phyloP scores from a whole-genome alignment of 1,140 invertebrate species.

The Lerema accius region DNA sequence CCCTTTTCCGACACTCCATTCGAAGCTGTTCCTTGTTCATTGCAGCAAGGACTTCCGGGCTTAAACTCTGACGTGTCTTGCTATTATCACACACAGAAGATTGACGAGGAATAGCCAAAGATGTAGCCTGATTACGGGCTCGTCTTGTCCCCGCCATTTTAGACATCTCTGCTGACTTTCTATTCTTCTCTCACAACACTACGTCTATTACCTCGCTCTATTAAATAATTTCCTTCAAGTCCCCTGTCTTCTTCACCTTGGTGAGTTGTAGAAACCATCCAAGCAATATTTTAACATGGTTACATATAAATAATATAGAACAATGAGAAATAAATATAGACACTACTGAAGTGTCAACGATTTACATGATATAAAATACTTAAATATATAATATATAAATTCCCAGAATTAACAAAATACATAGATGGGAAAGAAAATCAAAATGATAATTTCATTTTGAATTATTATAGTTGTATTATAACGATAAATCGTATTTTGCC shows the following conservation, averaged over 20 bases:
- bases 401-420: background rate
- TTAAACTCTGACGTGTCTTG: constrained; percentile 68
- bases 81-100: constrained; percentile 73
- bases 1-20: constrained; percentile 84
- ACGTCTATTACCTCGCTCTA: constrained; percentile 9
- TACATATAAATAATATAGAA: constrained; percentile 21
- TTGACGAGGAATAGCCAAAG: constrained; percentile 70
- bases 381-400: constrained; percentile 17
- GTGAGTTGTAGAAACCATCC: constrained; percentile 32
- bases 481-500: constrained; percentile 1
- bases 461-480: background rate
- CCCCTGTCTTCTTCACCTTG: constrained; percentile 45
- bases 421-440: constrained; percentile 4
- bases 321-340: constrained; percentile 10
- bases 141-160: constrained; percentile 70
- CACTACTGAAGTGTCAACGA: background rate
- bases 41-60: constrained; percentile 77
- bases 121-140: constrained; percentile 69
- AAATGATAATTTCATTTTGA: constrained; percentile 2
- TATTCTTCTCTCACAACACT: constrained; percentile 13
- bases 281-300: constrained; percentile 36
- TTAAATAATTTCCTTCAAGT: constrained; percentile 31
- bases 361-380: constrained; percentile 5
- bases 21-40: constrained; percentile 86
- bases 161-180: constrained; percentile 45